Percentiles rank a stretch among this genome's conserved stretches.
phyloP scores from a whole-genome alignment of 2,797 vertebrate species.

The Holocentrus rufus region DNA sequence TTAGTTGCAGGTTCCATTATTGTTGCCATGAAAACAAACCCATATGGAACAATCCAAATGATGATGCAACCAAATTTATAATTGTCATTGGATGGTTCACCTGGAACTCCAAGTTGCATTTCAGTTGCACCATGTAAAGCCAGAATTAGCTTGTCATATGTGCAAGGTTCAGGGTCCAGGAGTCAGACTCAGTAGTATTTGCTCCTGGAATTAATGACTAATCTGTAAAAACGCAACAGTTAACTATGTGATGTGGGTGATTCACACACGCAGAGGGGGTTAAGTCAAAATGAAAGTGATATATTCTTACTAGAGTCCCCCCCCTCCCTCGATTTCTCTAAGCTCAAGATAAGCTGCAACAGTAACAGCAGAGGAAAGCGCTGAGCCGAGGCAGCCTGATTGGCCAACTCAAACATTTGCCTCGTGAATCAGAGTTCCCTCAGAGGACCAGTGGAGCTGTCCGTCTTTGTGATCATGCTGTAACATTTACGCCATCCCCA shows the following conservation, averaged over 20 bases:
- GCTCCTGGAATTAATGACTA: too few relatives aligned
- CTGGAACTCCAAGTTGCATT: too few relatives aligned
- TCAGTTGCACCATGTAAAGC: background rate
- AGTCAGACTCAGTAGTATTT: background rate
- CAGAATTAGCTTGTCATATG: background rate
- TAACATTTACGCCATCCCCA: slow-evolving; percentile 58
- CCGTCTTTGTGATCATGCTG: slow-evolving; percentile 30
- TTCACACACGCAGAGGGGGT: too few relatives aligned
- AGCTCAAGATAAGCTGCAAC: slow-evolving; percentile 44
- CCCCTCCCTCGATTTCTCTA: slow-evolving; percentile 2
- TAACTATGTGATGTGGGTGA: too few relatives aligned
- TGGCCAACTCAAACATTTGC: slow-evolving; percentile 28
- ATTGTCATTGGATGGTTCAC: too few relatives aligned
- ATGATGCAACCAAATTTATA: too few relatives aligned
- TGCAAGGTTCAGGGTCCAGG: slow-evolving; percentile 34
- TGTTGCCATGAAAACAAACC: too few relatives aligned
- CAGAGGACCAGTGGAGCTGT: slow-evolving; percentile 24
- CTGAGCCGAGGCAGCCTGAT: background rate
- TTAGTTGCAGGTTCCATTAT: too few relatives aligned
- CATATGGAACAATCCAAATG: too few relatives aligned
- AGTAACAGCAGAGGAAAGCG: slow-evolving; percentile 52
- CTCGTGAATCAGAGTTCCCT: slow-evolving; percentile 41
- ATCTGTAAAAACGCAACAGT: too few relatives aligned
- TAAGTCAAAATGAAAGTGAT: background rate
- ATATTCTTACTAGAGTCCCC: background rate